Base-by-base conservation (phyloP, 37 sponge, comb jelly and placozoan genomes). In the Theonella swinhoei region DNA sequence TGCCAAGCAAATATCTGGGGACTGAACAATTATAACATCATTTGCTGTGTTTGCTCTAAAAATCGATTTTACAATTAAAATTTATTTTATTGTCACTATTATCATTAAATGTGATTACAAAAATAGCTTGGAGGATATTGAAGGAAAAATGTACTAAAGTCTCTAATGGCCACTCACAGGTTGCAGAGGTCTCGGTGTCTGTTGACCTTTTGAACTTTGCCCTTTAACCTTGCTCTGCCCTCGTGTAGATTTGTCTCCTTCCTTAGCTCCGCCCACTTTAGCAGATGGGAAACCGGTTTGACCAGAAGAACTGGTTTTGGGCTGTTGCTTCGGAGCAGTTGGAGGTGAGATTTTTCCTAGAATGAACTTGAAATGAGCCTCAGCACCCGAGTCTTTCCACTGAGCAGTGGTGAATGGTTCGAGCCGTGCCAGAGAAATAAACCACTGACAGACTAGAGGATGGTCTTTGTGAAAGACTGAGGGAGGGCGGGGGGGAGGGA, bases 381-480 rank as follows among this genome's bases (percentile, higher is more conserved):
- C 73, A 43, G 43, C 88, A 29, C 89, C 89, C 4, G 26, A 14
- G 17, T 74, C 81, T 47, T 78, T 72, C 84, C 76, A 86, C 20
- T 80, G 58, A 42, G 89, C 89, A 2, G 80, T 22, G 25, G 76
- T 59, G 66, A 92, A 80, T 0, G 25, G 34, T 20, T 47, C 19
- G 20, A 35, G 67, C 23, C 61, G 38, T 2, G 76, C 65, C 39
- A 92, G 76, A 17, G 63, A 80, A 39, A 74, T 63, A 68, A 88
- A 92, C 93, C 93, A 92, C 23, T 62, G n/a, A 19, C 76, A 75
- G 39, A 84, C 72, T 20, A 72, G 66, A 1, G 85, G 93, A 47
- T 69, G 68, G 61, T 71, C 85, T 25, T 60, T 59, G 36, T 60
- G 71, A 0, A 58, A 34, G 35, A 35, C 78, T 60, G 62, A 25